Percentiles rank a stretch among this genome's conserved stretches.
Conservation (phyloP, 2,888 invertebrate genomes). For the Dolichopus griseipennis region DNA sequence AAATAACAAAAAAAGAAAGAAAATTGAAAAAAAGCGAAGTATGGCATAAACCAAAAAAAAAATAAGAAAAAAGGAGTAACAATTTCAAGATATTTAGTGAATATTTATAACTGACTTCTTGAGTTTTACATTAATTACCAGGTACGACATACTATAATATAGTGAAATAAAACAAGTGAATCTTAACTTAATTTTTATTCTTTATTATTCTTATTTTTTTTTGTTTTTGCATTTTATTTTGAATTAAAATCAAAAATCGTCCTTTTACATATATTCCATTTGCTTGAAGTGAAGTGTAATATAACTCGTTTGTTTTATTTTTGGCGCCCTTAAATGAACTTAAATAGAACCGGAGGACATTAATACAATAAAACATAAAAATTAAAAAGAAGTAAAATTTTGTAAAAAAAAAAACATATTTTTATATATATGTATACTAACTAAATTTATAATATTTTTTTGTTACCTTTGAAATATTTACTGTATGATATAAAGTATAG, state of each 20-base stretch:
- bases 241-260: neutral
- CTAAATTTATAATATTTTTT: too few species aligned
- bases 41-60: neutral
- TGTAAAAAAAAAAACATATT: too few species aligned
- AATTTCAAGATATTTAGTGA: neutral
- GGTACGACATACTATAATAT: neutral
- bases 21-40: neutral
- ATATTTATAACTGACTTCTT: constrained; percentile 6
- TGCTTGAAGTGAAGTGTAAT: neutral
- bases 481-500: neutral
- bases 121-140: neutral
- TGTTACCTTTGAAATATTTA: too few species aligned
- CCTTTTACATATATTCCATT: neutral
- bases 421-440: too few species aligned
- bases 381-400: too few species aligned
- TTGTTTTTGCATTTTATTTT: neutral
- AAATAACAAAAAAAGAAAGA: too few species aligned
- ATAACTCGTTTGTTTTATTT: constrained; percentile 6
- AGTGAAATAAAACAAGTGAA: neutral
- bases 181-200: neutral
- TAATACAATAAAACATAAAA: too few species aligned
- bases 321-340: neutral
- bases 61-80: neutral
- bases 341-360: too few species aligned
- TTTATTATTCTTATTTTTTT: neutral